Percentiles rank a stretch among this genome's conserved stretches.
Evolutionary conservation across 2,888 invertebrate genomes (phyloP).

Genomic region (Melinaea marsaeus): DNA sequence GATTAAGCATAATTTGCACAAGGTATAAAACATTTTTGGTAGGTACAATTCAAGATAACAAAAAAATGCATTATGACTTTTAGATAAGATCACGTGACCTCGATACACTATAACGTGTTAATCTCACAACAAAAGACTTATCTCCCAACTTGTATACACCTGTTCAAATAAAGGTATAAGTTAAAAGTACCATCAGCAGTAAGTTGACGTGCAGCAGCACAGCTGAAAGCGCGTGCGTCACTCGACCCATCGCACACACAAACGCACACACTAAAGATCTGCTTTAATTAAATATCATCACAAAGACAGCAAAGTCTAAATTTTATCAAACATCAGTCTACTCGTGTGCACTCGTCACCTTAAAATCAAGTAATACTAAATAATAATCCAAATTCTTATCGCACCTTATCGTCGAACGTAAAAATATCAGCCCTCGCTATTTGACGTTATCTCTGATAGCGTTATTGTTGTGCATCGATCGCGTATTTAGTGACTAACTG

Average conservation of each 20-base stretch:
- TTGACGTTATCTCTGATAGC: conserved; percentile 16
- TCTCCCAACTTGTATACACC: no score
- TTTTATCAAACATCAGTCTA: background rate
- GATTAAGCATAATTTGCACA: no score
- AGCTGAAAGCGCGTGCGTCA: conserved; percentile 40
- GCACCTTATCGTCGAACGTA: conserved; percentile 17
- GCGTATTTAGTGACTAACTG: conserved; percentile 7
- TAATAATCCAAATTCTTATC: conserved; percentile 7
- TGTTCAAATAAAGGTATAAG: background rate
- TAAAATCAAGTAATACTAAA: background rate
- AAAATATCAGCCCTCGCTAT: conserved; percentile 15
- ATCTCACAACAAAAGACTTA: no score
- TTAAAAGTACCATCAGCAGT: conserved; percentile 48
- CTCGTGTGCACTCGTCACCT: background rate
- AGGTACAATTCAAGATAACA: no score
- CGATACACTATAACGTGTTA: no score
- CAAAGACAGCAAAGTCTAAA: background rate
- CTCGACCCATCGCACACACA: conserved; percentile 33
- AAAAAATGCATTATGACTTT: no score
- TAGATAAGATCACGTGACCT: no score
- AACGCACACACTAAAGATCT: background rate
- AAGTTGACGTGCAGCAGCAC: conserved; percentile 56
- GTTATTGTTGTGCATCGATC: background rate
- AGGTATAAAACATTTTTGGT: no score
- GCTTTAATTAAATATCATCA: background rate